Conservation (phyloP, 1,140 invertebrate species). For the Hesperophylax magnus region DNA sequence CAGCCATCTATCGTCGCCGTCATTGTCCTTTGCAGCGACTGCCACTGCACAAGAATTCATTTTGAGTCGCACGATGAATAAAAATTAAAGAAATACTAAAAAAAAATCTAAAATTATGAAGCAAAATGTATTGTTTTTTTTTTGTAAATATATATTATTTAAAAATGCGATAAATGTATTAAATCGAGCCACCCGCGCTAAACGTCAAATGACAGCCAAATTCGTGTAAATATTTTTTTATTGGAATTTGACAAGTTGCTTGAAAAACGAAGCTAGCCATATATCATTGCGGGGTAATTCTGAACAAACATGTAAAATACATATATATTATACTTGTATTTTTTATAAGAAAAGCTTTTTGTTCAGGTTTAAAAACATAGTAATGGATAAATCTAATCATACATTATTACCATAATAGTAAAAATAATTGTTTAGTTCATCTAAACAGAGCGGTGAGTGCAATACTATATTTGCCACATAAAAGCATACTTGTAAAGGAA, state of each 20-base stretch:
- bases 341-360: too few species aligned
- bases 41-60: constrained; percentile 61
- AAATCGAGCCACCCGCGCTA: constrained; percentile 35
- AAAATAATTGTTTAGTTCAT: too few species aligned
- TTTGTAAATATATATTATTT: constrained; percentile 1
- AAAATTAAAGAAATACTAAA: neutral
- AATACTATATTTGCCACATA: too few species aligned
- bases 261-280: constrained; percentile 1
- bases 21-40: constrained; percentile 73
- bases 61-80: neutral
- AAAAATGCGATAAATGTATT: constrained; percentile 31
- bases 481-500: too few species aligned
- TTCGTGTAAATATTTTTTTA: constrained; percentile 32
- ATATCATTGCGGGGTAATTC: neutral
- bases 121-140: neutral
- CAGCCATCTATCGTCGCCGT: constrained; percentile 79
- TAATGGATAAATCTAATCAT: too few species aligned
- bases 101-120: neutral
- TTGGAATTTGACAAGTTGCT: constrained; percentile 17
- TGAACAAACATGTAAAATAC: too few species aligned
- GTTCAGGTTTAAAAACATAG: too few species aligned
- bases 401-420: too few species aligned
- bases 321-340: too few species aligned
- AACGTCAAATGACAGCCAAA: constrained; percentile 42
- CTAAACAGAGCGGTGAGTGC: too few species aligned